phyloP scores from a whole-genome alignment of 1,140 invertebrate genomes.

The Drosophila serrata region DNA sequence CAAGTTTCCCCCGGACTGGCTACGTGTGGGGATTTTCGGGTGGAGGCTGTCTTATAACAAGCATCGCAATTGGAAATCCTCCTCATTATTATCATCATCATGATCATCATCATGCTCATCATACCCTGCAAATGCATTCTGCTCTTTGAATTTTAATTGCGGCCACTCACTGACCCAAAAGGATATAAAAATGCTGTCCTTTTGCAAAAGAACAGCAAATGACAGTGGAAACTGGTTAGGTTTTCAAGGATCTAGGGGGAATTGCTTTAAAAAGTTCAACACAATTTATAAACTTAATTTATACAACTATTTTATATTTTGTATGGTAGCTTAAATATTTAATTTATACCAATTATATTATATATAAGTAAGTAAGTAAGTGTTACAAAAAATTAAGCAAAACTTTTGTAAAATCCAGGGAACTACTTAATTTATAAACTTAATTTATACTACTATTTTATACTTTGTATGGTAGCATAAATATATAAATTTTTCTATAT shows the following conservation, averaged over 20 bases:
- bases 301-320: too few species aligned
- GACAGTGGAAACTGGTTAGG: not conserved
- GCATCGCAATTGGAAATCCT: slow-evolving; percentile 30
- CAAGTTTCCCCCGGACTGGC: not conserved
- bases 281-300: not conserved
- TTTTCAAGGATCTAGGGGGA: not conserved
- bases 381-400: too few species aligned
- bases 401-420: too few species aligned
- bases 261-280: not conserved
- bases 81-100: not conserved
- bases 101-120: slow-evolving; percentile 2
- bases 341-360: too few species aligned
- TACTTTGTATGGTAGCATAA: too few species aligned
- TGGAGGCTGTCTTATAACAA: slow-evolving; percentile 28
- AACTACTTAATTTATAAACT: too few species aligned
- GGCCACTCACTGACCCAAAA: slow-evolving; percentile 40
- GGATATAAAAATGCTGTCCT: slow-evolving; percentile 17
- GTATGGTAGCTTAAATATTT: too few species aligned
- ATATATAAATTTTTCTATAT: too few species aligned
- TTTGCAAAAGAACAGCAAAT: slow-evolving; percentile 15
- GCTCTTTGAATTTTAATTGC: slow-evolving; percentile 75
- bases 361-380: too few species aligned
- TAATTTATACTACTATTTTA: too few species aligned
- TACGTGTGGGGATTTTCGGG: slow-evolving; percentile 44
- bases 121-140: slow-evolving; percentile 61